These are phyloP conservation scores for Cinara cedri DNA, from an alignment of 2,888 invertebrate genomes.

Conservation along the genomic window DNA sequence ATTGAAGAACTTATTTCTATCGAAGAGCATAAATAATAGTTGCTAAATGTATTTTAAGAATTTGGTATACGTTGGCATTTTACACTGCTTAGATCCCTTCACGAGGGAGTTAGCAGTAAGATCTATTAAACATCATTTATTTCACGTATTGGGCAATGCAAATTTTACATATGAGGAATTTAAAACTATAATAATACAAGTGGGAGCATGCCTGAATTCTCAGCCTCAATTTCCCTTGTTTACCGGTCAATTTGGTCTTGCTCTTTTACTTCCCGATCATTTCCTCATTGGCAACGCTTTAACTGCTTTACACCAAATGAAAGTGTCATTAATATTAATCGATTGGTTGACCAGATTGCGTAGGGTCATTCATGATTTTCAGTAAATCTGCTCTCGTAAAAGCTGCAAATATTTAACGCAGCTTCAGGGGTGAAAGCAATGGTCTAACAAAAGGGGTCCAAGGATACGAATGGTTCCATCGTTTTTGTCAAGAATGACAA, in stretches of 20 bases:
- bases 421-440: slow-evolving; percentile 7
- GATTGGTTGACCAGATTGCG: not conserved
- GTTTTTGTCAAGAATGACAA: slow-evolving; percentile 23
- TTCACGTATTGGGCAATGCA: slow-evolving; percentile 47
- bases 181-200: slow-evolving; percentile 56
- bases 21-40: not conserved
- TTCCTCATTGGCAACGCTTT: not conserved
- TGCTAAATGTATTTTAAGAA: not conserved
- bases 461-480: not conserved
- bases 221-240: slow-evolving; percentile 53
- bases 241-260: not conserved
- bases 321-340: not conserved
- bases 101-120: slow-evolving; percentile 59
- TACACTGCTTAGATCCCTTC: slow-evolving; percentile 59
- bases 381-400: slow-evolving; percentile 9
- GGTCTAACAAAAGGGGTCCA: slow-evolving; percentile 1
- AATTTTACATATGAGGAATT: slow-evolving; percentile 58
- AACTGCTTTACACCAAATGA: not conserved
- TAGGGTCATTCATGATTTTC: not conserved
- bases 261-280: slow-evolving; percentile 24
- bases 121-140: slow-evolving; percentile 58
- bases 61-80: slow-evolving; percentile 36
- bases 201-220: slow-evolving; percentile 58
- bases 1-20: slow-evolving; percentile 48
- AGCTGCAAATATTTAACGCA: slow-evolving; percentile 2